These are phyloP conservation scores for Chaenogobius annularis DNA, from an alignment of 2,113 vertebrate genomes.

Conservation along the genomic window DNA sequence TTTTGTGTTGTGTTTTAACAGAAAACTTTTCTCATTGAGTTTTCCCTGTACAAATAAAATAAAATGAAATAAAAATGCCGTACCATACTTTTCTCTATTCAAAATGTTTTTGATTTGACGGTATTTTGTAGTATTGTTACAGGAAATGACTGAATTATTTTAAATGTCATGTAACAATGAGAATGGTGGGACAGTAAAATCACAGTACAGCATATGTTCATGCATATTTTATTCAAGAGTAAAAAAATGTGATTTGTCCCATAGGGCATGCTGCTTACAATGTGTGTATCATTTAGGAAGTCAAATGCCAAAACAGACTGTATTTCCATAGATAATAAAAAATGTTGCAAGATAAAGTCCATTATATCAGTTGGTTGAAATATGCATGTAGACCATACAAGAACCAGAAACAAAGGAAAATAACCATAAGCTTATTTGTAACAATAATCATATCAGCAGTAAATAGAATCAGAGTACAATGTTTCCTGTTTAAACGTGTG, in stretches of 20 bases:
- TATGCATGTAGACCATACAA: conserved; percentile 82
- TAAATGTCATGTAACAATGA: not conserved
- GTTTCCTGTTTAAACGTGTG: conserved; percentile 79
- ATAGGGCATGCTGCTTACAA: conserved; percentile 88
- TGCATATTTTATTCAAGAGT: conserved; percentile 91
- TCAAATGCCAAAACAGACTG: conserved; percentile 80
- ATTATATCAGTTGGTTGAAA: conserved; percentile 79
- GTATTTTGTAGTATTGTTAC: not conserved
- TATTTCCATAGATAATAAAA: conserved; percentile 80
- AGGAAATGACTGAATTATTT: not conserved
- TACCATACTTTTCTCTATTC: too few relatives aligned
- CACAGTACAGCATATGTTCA: conserved; percentile 70
- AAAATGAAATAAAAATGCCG: too few relatives aligned
- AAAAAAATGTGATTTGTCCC: conserved; percentile 86
- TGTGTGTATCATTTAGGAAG: conserved; percentile 83
- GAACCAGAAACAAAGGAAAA: conserved; percentile 80
- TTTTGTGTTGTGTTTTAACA: too few relatives aligned
- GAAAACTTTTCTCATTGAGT: too few relatives aligned
- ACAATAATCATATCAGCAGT: conserved; percentile 80
- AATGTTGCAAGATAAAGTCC: conserved; percentile 80
- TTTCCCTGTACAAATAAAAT: too few relatives aligned
- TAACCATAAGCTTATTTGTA: conserved; percentile 78
- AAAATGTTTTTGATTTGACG: not conserved
- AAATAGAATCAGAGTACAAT: conserved; percentile 81
- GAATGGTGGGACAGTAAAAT: not conserved